Evolutionary conservation across 2,113 vertebrate genomes (phyloP).

Genomic region (Chaenocephalus aceratus): DNA sequence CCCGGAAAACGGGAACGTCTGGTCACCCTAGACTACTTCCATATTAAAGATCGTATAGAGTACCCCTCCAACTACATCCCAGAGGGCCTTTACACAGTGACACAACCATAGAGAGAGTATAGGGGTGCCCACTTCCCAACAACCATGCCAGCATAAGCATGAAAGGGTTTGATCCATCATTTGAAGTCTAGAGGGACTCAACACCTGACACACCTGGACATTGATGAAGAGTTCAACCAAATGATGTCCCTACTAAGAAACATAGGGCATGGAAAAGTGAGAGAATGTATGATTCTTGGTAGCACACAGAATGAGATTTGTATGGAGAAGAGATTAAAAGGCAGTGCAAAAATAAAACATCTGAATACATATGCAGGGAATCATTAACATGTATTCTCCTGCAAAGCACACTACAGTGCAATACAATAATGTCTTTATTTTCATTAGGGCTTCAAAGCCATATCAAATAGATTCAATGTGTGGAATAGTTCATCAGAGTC

Average conservation of each 20-base stretch:
- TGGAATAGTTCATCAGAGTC: constrained; percentile 61
- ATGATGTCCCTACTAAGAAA: neutral
- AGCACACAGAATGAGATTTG: constrained; percentile 37
- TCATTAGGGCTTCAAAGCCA: constrained; percentile 53
- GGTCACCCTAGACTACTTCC: too few species aligned
- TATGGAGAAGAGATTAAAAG: constrained; percentile 42
- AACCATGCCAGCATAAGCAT: too few species aligned
- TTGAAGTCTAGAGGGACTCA: neutral
- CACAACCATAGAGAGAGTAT: too few species aligned
- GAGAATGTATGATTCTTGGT: neutral
- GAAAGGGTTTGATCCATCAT: too few species aligned
- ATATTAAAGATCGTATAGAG: too few species aligned
- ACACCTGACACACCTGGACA: too few species aligned
- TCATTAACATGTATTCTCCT: constrained; percentile 61
- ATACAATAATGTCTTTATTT: constrained; percentile 35
- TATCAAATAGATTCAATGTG: constrained; percentile 55
- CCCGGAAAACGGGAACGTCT: too few species aligned
- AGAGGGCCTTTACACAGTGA: too few species aligned
- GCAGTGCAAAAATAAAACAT: constrained; percentile 49
- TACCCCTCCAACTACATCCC: too few species aligned
- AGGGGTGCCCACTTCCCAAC: too few species aligned
- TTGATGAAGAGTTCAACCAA: too few species aligned
- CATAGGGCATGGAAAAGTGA: neutral
- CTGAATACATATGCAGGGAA: constrained; percentile 63
- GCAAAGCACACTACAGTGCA: constrained; percentile 17